These are phyloP conservation scores for Brachionus sp. DNA, from an alignment of 1,140 invertebrate genomes.

Conservation along the genomic window DNA sequence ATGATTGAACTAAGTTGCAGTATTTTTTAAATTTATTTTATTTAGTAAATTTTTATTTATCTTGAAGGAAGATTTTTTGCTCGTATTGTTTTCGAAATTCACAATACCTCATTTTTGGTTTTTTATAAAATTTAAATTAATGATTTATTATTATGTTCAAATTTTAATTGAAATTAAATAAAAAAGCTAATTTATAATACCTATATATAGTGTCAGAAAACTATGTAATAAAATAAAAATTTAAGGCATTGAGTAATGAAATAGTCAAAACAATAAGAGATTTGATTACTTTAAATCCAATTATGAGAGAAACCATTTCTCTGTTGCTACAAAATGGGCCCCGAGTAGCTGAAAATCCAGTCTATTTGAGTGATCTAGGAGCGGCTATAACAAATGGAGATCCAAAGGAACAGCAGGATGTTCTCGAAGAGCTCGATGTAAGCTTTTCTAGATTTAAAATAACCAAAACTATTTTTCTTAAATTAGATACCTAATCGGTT, in stretches of 20 bases:
- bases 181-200: too few relatives aligned
- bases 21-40: too few relatives aligned
- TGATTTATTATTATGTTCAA: too few relatives aligned
- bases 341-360: conserved; percentile 94
- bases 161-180: too few relatives aligned
- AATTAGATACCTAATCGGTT: conserved; percentile 82
- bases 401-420: conserved; percentile 81
- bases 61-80: too few relatives aligned
- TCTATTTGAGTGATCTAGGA: conserved; percentile 88
- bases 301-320: conserved; percentile 66
- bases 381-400: conserved; percentile 90
- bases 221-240: too few relatives aligned
- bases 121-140: too few relatives aligned
- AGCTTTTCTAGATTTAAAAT: conserved; percentile 51
- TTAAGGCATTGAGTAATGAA: conserved; percentile 86
- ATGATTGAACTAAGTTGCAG: too few relatives aligned
- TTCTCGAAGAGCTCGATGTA: conserved; percentile 92
- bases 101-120: too few relatives aligned
- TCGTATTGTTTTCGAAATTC: too few relatives aligned
- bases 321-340: conserved; percentile 93
- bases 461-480: conserved; percentile 46
- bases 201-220: too few relatives aligned
- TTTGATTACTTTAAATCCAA: conserved; percentile 89
- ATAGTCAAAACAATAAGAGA: conserved; percentile 95
- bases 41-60: too few relatives aligned